These are phyloP conservation scores for Pantherophis vulpinus DNA, from an alignment of 2,797 vertebrate species.

Conservation along the genomic window DNA sequence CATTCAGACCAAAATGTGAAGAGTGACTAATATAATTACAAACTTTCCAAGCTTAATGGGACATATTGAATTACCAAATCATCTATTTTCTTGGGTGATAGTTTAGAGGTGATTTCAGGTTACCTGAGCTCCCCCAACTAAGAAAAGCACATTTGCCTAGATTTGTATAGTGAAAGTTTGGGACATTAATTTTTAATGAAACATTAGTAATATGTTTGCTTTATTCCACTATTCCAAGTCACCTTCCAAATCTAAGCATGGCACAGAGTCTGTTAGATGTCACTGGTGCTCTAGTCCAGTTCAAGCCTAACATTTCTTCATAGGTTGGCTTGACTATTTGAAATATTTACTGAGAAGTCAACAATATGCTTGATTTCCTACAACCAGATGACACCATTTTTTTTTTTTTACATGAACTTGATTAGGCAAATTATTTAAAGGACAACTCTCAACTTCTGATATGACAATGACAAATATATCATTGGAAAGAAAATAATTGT, in stretches of 20 bases:
- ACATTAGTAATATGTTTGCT: neutral
- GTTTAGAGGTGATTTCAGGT: neutral
- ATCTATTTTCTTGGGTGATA: neutral
- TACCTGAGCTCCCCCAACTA: neutral
- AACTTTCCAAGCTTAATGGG: neutral
- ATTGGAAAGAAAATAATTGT: neutral
- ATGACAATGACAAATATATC: neutral
- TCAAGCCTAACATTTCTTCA: neutral
- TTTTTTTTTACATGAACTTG: neutral
- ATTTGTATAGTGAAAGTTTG: neutral
- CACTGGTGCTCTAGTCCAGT: neutral
- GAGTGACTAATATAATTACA: neutral
- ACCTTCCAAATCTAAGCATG: neutral
- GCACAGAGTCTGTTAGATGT: neutral
- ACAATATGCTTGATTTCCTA: neutral
- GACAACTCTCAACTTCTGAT: neutral
- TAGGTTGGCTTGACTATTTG: neutral
- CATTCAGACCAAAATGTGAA: neutral
- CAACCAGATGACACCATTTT: neutral
- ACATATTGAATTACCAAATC: neutral
- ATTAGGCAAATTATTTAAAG: neutral
- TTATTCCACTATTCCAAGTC: neutral
- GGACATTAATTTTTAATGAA: neutral
- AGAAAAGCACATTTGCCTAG: neutral
- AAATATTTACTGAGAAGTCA: neutral